Conservation (phyloP, 2,888 invertebrate species). For the Diaprepes abbreviatus region DNA sequence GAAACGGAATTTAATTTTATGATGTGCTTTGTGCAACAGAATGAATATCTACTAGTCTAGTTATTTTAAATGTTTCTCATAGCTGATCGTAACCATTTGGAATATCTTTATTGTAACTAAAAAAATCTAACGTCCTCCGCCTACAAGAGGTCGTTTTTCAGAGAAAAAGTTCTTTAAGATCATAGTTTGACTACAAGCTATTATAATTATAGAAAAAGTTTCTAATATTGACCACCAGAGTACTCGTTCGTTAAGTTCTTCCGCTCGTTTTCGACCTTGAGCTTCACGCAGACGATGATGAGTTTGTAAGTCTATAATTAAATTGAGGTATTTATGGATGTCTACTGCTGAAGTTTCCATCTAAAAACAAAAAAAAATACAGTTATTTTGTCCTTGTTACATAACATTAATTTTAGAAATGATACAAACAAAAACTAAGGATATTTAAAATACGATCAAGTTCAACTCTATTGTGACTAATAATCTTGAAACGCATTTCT, state of each 20-base stretch:
- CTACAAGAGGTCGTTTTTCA: constrained; percentile 68
- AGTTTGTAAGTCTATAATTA: constrained; percentile 95
- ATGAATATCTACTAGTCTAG: no score
- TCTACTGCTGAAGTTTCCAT: constrained; percentile 93
- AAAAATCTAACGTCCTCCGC: constrained; percentile 3
- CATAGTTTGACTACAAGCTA: constrained; percentile 92
- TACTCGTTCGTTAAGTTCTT: constrained; percentile 95
- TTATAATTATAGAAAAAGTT: constrained; percentile 85
- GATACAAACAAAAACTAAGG: no score
- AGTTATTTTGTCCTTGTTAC: background rate
- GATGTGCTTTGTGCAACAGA: no score
- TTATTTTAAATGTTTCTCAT: background rate
- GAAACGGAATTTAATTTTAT: no score
- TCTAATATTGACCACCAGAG: constrained; percentile 94
- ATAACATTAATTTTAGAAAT: no score
- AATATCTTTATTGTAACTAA: background rate
- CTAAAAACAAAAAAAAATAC: constrained; percentile 69
- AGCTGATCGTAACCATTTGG: background rate
- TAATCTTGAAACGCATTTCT: no score
- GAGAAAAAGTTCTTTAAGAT: constrained; percentile 93
- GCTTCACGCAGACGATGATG: constrained; percentile 96
- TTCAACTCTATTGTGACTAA: no score
- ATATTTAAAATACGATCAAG: no score
- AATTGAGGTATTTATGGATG: constrained; percentile 90
- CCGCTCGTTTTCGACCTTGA: constrained; percentile 94